Base-by-base conservation (phyloP, 2,113 vertebrate genomes). In the Siniperca chuatsi region DNA sequence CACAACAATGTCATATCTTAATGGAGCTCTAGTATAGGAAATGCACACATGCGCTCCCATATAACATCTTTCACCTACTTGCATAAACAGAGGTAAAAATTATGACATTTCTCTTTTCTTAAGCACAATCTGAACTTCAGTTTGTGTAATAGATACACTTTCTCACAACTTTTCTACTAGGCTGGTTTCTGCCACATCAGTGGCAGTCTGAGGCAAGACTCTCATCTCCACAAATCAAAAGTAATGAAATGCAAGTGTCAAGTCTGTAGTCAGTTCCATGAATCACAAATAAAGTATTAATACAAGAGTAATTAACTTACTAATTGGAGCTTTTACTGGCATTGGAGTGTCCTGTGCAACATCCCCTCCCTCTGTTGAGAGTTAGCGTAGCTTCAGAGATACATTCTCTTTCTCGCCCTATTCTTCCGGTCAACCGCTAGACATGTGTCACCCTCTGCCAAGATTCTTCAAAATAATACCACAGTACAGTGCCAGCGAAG, bases 281-380 rank as follows among this genome's bases (percentile, higher is more conserved):
- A 90, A 92, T 94, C 90, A 85, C 89, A 92, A 94, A 89, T 91
- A 91, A 89, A 82, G 86, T 91, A 91, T 92, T 94, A 91, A 90
- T 90, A 87, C 87, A 82, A 80, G 83, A 94, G 72, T 91, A 87
- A 94, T 92, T 91, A 89, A 84, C 85, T 88, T 81, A 33, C 75
- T 93, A 90, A 92, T 91, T 91, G 73, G 78, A 79, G 85, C 72
- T 75, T 82, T 81, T 58, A 65, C 90, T 80, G 83, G 82, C 76
- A 78, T 83, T 60, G 68, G 62, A 67, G 68, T 81, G 76, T 83
- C 81, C 90, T 75, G 57, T 71, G 74, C 78, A 25, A 74, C 64
- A 79, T 50, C 55, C 68, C 61, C 73, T 80, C 70, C 67, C 44
- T 84, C 69, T 71, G 55, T 81, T 0, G 9, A 74, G 65, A 68